phyloP scores from a whole-genome alignment of 2,797 vertebrate species.

The Thaleichthys pacificus region DNA sequence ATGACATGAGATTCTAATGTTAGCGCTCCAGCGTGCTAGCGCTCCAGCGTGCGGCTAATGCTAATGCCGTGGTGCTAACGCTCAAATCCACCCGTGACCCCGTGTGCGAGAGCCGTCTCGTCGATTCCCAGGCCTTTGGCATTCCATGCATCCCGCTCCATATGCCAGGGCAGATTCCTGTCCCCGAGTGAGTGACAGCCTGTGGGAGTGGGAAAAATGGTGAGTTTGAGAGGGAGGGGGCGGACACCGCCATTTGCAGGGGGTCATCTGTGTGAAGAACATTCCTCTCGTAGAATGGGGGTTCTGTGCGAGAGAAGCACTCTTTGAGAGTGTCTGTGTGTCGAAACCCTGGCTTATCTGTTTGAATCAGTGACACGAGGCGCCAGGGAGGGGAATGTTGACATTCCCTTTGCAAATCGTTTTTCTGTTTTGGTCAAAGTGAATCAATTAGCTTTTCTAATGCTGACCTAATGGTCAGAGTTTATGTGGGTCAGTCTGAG shows the following conservation, averaged over 20 bases:
- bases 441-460: neutral
- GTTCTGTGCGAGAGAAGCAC: neutral
- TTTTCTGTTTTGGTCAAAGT: neutral
- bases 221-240: neutral
- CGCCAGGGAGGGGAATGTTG: neutral
- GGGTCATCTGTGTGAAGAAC: neutral
- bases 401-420: neutral
- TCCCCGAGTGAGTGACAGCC: conserved; percentile 17
- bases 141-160: conserved; percentile 43
- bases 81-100: neutral
- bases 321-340: neutral
- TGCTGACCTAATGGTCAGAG: neutral
- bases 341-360: neutral
- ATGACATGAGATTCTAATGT: neutral
- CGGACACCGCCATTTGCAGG: neutral
- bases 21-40: neutral
- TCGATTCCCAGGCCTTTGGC: conserved; percentile 47
- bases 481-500: neutral
- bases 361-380: neutral
- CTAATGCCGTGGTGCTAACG: neutral
- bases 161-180: conserved; percentile 37
- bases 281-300: neutral
- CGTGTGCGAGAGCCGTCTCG: conserved; percentile 27
- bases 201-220: conserved; percentile 41
- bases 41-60: neutral